Conservation (phyloP, 2,113 vertebrate genomes). For the Sakesphorus luctuosus region DNA sequence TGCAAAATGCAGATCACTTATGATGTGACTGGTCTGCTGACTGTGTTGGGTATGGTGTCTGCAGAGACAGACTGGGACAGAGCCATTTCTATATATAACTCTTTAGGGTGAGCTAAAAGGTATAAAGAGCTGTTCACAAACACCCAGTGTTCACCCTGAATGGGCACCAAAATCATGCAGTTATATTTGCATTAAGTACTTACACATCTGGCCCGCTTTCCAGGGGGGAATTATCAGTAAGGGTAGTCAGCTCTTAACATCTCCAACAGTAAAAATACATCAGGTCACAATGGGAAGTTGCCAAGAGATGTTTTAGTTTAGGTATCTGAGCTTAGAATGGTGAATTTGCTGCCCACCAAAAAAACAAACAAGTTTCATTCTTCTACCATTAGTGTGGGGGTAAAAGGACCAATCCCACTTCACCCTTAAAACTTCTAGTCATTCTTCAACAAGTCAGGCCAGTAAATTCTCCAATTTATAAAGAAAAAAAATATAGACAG, state of each 20-base stretch:
- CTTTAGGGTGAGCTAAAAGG: not conserved
- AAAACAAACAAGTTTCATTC: not conserved
- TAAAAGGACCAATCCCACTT: not conserved
- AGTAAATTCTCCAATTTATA: not conserved
- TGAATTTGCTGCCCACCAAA: not conserved
- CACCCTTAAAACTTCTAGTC: not conserved
- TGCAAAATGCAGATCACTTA: not conserved
- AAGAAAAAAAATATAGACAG: not conserved
- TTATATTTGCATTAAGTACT: not conserved
- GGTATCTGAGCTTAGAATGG: not conserved
- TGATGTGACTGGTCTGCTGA: not conserved
- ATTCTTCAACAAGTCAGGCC: not conserved
- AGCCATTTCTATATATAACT: fast-evolving
- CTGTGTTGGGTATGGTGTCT: not conserved
- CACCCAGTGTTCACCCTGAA: not conserved
- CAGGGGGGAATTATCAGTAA: not conserved
- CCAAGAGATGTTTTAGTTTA: not conserved
- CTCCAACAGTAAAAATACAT: not conserved
- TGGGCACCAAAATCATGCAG: not conserved
- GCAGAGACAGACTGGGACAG: not conserved
- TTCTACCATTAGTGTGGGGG: not conserved
- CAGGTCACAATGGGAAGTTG: not conserved
- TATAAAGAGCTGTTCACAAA: not conserved
- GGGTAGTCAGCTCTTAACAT: not conserved
- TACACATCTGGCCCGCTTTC: not conserved